A percentile compares a stretch with the other conserved stretches of the same genome.
phyloP scores from a whole-genome alignment of 2,888 invertebrate species.

The Bruchidius siliquastri region DNA sequence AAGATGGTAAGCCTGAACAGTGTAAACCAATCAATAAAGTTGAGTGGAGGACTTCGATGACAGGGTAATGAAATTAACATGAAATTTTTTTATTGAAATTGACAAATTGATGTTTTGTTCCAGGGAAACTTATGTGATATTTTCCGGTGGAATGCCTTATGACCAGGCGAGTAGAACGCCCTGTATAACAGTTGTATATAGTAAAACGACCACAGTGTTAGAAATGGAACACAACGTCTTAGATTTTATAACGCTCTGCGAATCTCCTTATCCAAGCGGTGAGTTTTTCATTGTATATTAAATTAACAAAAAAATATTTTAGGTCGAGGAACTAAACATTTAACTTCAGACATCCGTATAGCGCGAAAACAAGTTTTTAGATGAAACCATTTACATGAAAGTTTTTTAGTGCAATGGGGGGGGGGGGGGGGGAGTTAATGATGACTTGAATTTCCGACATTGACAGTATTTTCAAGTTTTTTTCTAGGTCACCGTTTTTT shows the following conservation, averaged over 20 bases:
- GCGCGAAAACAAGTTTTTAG: too few species aligned
- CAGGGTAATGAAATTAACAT: slow-evolving; percentile 59
- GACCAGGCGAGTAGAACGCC: slow-evolving; percentile 87
- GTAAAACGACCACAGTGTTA: slow-evolving; percentile 92
- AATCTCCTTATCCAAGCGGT: slow-evolving; percentile 92
- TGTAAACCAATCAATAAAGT: slow-evolving; percentile 94
- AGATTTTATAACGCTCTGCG: slow-evolving; percentile 94
- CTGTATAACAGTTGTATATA: slow-evolving; percentile 93
- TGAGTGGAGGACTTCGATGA: slow-evolving; percentile 87
- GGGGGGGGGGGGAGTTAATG: too few species aligned
- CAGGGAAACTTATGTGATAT: slow-evolving; percentile 92
- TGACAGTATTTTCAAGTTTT: too few species aligned
- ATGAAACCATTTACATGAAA: too few species aligned
- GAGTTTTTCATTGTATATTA: too few species aligned
- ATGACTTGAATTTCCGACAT: too few species aligned
- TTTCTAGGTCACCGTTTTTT: too few species aligned
- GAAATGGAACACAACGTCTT: slow-evolving; percentile 99
- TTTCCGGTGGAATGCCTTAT: slow-evolving; percentile 92
- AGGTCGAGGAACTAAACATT: too few species aligned
- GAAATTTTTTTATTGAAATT: slow-evolving; percentile 2
- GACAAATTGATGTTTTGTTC: slow-evolving; percentile 6
- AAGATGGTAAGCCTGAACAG: slow-evolving; percentile 87
- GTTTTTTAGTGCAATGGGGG: too few species aligned
- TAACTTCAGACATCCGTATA: too few species aligned
- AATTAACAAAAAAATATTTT: too few species aligned